These are phyloP conservation scores for Patella depressa DNA, from an alignment of 2,888 invertebrate genomes.

Conservation along the genomic window DNA sequence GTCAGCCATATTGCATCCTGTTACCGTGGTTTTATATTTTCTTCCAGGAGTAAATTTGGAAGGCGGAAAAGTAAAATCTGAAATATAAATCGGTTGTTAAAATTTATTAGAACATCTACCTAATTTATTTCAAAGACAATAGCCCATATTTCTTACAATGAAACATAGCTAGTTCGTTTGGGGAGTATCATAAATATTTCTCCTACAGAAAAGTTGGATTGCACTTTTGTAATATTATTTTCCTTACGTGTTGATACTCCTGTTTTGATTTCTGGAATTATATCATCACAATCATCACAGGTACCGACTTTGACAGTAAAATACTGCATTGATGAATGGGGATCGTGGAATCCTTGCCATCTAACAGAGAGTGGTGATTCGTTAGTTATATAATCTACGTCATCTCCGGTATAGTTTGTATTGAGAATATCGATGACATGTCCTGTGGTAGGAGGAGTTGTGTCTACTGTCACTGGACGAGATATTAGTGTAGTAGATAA, in stretches of 20 bases:
- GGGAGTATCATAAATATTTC: background rate
- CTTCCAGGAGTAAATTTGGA: background rate
- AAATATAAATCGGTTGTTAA: background rate
- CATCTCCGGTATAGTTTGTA: background rate
- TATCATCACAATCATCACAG: slow-evolving; percentile 37
- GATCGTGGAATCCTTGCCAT: slow-evolving; percentile 45
- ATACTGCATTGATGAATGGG: slow-evolving; percentile 35
- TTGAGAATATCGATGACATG: slow-evolving; percentile 37
- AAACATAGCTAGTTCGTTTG: background rate
- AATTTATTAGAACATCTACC: background rate
- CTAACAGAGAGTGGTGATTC: slow-evolving; percentile 26
- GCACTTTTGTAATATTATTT: background rate
- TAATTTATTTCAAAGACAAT: too few species aligned
- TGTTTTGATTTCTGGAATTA: slow-evolving; percentile 27
- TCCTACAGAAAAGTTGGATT: background rate
- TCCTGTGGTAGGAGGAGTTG: slow-evolving; percentile 47
- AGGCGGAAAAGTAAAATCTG: slow-evolving; percentile 2
- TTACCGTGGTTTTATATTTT: slow-evolving; percentile 35
- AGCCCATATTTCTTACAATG: background rate
- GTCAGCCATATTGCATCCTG: slow-evolving; percentile 48
- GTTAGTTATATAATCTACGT: slow-evolving; percentile 37
- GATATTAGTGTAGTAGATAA: slow-evolving; percentile 16
- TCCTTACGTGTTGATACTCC: slow-evolving; percentile 17
- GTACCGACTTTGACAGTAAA: slow-evolving; percentile 41
- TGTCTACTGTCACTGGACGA: slow-evolving; percentile 33